These are phyloP conservation scores for Popillia japonica DNA, from an alignment of 1,140 invertebrate species.

Conservation along the genomic window DNA sequence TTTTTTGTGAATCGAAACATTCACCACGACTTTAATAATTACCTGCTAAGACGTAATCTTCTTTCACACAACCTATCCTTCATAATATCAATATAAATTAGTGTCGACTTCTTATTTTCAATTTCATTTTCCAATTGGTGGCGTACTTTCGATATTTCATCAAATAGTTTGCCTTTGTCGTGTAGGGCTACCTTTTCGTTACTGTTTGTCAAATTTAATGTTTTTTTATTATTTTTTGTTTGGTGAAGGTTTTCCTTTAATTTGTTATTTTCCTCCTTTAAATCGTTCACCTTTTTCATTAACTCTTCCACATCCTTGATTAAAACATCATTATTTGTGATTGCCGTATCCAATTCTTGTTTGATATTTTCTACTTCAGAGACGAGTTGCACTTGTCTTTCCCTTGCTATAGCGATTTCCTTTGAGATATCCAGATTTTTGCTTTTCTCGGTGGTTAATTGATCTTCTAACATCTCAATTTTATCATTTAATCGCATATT, in stretches of 20 bases:
- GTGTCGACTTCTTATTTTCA: neutral
- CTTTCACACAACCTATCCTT: slow-evolving; percentile 14
- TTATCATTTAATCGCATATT: slow-evolving; percentile 7
- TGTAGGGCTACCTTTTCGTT: neutral
- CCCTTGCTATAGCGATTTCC: neutral
- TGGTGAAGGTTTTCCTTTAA: neutral
- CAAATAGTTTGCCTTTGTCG: neutral
- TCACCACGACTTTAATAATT: neutral
- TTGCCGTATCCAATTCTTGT: neutral
- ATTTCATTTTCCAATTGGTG: neutral
- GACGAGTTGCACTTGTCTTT: neutral
- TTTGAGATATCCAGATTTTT: neutral
- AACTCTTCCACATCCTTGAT: neutral
- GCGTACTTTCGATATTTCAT: neutral
- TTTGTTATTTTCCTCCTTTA: neutral
- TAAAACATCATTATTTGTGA: neutral
- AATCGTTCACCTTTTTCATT: neutral
- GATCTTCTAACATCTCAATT: neutral
- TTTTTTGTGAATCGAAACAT: neutral
- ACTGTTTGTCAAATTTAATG: neutral
- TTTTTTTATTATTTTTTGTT: neutral
- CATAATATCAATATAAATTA: neutral
- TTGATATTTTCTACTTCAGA: neutral
- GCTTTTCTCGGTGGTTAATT: neutral
- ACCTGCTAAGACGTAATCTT: neutral